Percentiles rank a stretch among this genome's conserved stretches.
phyloP scores from a whole-genome alignment of 2,888 invertebrate species.

The Lepidochrysops patricia region DNA sequence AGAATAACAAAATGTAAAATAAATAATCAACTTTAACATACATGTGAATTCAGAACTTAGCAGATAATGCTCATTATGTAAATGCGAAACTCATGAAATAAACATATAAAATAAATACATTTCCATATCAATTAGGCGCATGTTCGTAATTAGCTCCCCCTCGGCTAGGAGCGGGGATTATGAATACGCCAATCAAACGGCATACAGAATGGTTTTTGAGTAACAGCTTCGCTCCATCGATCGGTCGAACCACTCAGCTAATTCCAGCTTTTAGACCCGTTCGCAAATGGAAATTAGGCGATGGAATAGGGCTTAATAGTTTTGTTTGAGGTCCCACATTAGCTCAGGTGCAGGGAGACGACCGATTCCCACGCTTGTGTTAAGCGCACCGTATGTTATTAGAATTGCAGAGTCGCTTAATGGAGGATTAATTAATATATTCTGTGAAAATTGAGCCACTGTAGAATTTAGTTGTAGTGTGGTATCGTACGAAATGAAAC shows the following conservation, averaged over 20 bases:
- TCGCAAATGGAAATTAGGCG: slow-evolving; percentile 27
- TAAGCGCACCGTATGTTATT: slow-evolving; percentile 2
- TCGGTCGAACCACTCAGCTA: slow-evolving; percentile 45
- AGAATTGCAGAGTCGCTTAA: slow-evolving; percentile 4
- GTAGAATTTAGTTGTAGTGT: background rate
- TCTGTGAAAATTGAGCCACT: background rate
- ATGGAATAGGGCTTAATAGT: slow-evolving; percentile 34
- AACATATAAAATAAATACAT: slow-evolving; percentile 13
- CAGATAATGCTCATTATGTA: background rate
- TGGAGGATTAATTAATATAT: background rate
- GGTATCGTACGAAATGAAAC: background rate
- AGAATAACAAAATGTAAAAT: background rate
- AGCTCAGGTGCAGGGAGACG: slow-evolving; percentile 4
- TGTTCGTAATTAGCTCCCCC: slow-evolving; percentile 28
- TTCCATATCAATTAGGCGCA: slow-evolving; percentile 4
- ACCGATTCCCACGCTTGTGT: slow-evolving; percentile 1
- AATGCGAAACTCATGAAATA: background rate
- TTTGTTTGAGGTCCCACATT: slow-evolving; percentile 25
- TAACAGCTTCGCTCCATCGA: slow-evolving; percentile 33
- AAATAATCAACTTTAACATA: background rate
- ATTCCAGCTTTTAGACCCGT: slow-evolving; percentile 57
- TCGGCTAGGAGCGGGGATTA: slow-evolving; percentile 16
- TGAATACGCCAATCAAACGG: slow-evolving; percentile 38
- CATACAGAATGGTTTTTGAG: slow-evolving; percentile 48
- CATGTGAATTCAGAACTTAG: background rate